Conservation (phyloP, 64 coral and sea anemone genomes). For the Dendronephthya gigantea region DNA sequence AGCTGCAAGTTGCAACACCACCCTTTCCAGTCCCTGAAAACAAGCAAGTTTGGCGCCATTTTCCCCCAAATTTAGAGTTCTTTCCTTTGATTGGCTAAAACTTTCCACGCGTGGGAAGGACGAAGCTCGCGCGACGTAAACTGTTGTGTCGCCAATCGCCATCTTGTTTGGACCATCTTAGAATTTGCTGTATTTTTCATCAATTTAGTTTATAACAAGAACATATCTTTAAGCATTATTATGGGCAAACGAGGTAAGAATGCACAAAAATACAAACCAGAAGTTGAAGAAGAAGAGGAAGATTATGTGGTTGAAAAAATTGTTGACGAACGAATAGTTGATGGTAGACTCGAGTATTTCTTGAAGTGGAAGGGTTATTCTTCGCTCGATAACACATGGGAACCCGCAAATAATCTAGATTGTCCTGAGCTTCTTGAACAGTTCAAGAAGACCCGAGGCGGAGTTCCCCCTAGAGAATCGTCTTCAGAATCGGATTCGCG, state of each 20-base stretch:
- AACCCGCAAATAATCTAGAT: slow-evolving; percentile 1
- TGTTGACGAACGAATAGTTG: neutral
- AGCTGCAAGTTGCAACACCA: too few species aligned
- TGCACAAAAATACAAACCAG: neutral
- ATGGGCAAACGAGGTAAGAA: slow-evolving; percentile 9
- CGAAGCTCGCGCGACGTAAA: neutral
- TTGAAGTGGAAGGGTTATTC: slow-evolving; percentile 20
- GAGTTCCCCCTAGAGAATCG: neutral
- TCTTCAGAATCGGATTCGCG: neutral
- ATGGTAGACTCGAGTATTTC: slow-evolving; percentile 2
- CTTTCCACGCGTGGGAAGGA: neutral
- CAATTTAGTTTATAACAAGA: neutral
- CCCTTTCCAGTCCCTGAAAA: too few species aligned
- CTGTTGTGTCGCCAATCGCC: neutral
- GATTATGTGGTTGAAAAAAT: neutral
- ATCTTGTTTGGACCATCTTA: neutral
- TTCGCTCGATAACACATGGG: slow-evolving; percentile 10
- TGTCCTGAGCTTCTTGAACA: slow-evolving; percentile 16
- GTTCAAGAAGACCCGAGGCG: neutral
- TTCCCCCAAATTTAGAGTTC: neutral
- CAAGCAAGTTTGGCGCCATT: neutral
- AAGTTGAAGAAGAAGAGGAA: neutral
- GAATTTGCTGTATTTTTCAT: neutral
- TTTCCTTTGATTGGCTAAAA: neutral
- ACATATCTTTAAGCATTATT: neutral